Evolutionary conservation across 2,113 vertebrate genomes (phyloP).

Genomic region (Okapia johnstoni): DNA sequence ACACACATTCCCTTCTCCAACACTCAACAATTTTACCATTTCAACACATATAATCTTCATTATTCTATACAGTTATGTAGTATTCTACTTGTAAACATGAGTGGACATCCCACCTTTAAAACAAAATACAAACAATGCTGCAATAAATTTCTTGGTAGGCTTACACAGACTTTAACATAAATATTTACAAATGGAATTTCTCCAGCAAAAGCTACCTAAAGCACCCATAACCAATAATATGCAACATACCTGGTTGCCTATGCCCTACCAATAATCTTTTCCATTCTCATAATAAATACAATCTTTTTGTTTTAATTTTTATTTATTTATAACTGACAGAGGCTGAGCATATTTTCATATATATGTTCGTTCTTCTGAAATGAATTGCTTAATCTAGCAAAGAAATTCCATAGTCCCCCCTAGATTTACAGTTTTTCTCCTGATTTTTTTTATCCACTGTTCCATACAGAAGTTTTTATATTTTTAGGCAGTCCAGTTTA

Average conservation of each 20-base stretch:
- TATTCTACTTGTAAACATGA: neutral
- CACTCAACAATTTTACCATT: conserved; percentile 2
- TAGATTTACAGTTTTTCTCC: neutral
- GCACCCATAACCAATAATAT: neutral
- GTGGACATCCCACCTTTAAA: neutral
- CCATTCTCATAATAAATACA: neutral
- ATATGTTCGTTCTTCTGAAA: neutral
- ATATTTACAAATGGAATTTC: neutral
- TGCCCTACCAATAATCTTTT: neutral
- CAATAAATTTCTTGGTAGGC: neutral
- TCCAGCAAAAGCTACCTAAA: conserved; percentile 8
- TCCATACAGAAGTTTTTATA: neutral
- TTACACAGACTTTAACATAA: neutral
- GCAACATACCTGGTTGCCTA: neutral
- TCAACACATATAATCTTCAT: neutral
- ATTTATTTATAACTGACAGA: neutral
- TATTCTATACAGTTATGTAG: neutral
- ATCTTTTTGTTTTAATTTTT: neutral
- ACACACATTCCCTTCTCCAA: neutral
- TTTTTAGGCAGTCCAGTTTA: neutral
- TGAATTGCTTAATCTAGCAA: neutral
- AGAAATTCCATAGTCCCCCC: neutral
- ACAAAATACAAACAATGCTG: neutral
- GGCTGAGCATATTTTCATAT: neutral
- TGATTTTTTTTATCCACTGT: neutral